Base-by-base conservation (phyloP, 2,888 invertebrate species). In the Subacronicta megacephala region DNA sequence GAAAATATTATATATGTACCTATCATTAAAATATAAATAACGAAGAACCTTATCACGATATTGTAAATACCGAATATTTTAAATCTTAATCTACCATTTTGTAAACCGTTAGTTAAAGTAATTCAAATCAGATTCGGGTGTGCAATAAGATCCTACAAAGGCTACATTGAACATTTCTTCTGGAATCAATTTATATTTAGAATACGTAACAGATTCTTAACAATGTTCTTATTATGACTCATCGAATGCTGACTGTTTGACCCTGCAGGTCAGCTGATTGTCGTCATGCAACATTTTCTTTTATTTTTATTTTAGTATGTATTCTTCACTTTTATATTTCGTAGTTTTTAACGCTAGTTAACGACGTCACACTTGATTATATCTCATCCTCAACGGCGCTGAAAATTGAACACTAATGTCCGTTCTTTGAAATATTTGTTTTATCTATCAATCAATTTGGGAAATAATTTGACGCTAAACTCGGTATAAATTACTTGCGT, bases 321-420 rank as follows among this genome's bases (percentile, higher is more conserved):
- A 58, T 70, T 64, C 64, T 70, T 70, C 71, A 50, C n/a, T 66
- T 64, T 40, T 45, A 64, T 49, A 52, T 52, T 47, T 47, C 17
- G 43, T 51, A 51, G 57, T 41, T 63, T 64, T 66, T 71, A 70
- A 49, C 52, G 71, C 36, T 38, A 52, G 43, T 52, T 45, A 45
- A 58, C 16, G 36, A 64, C 44, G 66, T 66, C 65, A 70, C 58
- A 64, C 58, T 63, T 31, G 65, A 70, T 66, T 58, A 44, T 36
- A 55, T 49, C 31, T 52, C 37, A 35, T 49, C 35, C 16, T 54
- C 29, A 65, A 29, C 35, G 54, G 33, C 23, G 44, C 51, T 44
- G 51, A 71, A 60, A 54, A 44, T 44, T 60, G 54, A 29, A 46
- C 47, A 63, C 51, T 13, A 65, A 52, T 70, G 35, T 15, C 47